Base-by-base conservation (phyloP, 2,888 invertebrate genomes). In the Agrochola macilenta region DNA sequence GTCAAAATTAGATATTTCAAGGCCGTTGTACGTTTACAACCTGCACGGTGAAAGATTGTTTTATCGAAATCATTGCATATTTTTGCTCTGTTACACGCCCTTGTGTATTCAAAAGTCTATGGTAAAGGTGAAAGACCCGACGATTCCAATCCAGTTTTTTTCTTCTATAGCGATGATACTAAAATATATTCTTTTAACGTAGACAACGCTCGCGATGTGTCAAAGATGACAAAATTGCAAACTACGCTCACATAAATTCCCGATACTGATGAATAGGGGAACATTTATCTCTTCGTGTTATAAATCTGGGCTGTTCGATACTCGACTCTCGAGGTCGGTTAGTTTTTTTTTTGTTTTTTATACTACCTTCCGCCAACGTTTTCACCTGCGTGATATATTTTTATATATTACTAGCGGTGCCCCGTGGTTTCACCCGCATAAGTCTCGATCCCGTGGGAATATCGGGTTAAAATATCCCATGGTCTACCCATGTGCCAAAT, bases 41-140 rank as follows among this genome's bases (percentile, higher is more conserved):
- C 72, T 61, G 66, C 52, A 39, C 23, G 23, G 20, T 69, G n/a
- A 64, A 58, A 52, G 49, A 73, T 35, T 68, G 8, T 75, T 79
- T 64, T 74, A 66, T 65, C 14, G 20, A 71, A 35, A 54, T 78
- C 20, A 35, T 60, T 52, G 63, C n/a, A 54, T 69, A n/a, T 68
- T 12, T 80, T 69, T 57, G 35, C 35, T 72, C 52, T 74, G 61
- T 65, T 49, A 52, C 43, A n/a, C 54, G 49, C 46, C 43, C n/a
- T 61, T 5, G 57, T 49, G 46, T 69, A 39, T 69, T 71, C 60
- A 26, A 74, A 72, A 52, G 69, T 75, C 54, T 86, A 83, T 70
- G 72, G 68, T 65, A 58, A 80, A 81, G 84, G 84, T 85, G 84
- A 85, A 85, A 84, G 87, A 87, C 87, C 84, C 35, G 64, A 60